These are phyloP conservation scores for Zeugodacus cucurbitae DNA, from an alignment of 1,140 invertebrate genomes.

Conservation along the genomic window DNA sequence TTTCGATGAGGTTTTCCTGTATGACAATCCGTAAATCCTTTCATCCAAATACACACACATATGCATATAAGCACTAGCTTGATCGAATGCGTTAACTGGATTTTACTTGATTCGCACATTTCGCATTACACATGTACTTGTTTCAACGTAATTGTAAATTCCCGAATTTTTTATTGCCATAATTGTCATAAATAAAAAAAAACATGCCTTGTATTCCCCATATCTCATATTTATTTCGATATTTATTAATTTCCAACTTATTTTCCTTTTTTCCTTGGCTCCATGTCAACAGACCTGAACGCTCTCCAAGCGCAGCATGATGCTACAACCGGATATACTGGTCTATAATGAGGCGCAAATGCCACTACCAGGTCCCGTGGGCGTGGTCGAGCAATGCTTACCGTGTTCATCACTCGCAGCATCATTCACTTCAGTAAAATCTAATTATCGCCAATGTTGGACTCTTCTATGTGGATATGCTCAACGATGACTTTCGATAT, in stretches of 20 bases:
- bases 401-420: constrained; percentile 34
- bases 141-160: not conserved
- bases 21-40: not conserved
- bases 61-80: not conserved
- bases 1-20: too few relatives aligned
- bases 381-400: constrained; percentile 42
- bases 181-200: not conserved
- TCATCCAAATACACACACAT: not conserved
- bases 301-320: constrained; percentile 72
- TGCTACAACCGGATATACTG: constrained; percentile 62
- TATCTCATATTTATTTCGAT: not conserved
- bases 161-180: not conserved
- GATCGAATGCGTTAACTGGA: not conserved
- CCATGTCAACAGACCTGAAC: constrained; percentile 73
- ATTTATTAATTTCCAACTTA: not conserved
- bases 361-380: constrained; percentile 41
- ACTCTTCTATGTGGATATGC: constrained; percentile 83
- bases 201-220: not conserved
- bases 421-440: constrained; percentile 48
- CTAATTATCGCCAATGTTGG: constrained; percentile 69
- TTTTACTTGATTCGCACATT: not conserved
- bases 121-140: not conserved
- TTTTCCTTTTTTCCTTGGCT: not conserved
- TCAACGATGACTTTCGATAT: constrained; percentile 89
- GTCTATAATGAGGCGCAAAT: constrained; percentile 58